These are phyloP conservation scores for Macroteleia sp. DNA, from an alignment of 2,888 invertebrate species.

Conservation along the genomic window DNA sequence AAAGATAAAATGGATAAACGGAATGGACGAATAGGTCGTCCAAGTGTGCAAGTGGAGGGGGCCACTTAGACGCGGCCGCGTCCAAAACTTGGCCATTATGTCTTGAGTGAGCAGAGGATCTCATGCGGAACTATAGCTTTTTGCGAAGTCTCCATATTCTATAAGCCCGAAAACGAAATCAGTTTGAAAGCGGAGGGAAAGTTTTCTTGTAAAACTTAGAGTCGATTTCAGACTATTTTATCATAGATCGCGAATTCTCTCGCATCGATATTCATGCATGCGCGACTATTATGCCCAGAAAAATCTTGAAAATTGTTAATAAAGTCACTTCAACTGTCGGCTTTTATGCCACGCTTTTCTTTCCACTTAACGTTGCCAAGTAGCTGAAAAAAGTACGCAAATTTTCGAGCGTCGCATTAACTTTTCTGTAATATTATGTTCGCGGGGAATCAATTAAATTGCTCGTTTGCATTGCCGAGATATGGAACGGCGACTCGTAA, in stretches of 20 bases:
- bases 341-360: slow-evolving; percentile 24
- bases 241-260: slow-evolving; percentile 38
- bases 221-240: slow-evolving; percentile 51
- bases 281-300: slow-evolving; percentile 22
- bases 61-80: slow-evolving; percentile 77
- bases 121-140: slow-evolving; percentile 71
- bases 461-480: slow-evolving; percentile 48
- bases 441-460: slow-evolving; percentile 39
- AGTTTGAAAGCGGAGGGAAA: slow-evolving; percentile 57
- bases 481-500: slow-evolving; percentile 56
- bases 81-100: slow-evolving; percentile 80
- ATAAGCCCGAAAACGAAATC: slow-evolving; percentile 62
- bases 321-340: slow-evolving; percentile 25
- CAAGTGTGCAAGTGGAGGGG: slow-evolving; percentile 56
- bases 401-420: no score
- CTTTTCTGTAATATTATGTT: slow-evolving; percentile 20
- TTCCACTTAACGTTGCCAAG: slow-evolving; percentile 23
- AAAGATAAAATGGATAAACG: slow-evolving; percentile 51
- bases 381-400: slow-evolving; percentile 12
- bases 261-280: slow-evolving; percentile 46
- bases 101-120: slow-evolving; percentile 74
- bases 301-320: slow-evolving; percentile 41
- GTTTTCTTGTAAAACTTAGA: slow-evolving; percentile 58
- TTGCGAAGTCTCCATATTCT: slow-evolving; percentile 70
- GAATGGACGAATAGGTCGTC: slow-evolving; percentile 55